Evolutionary conservation across 2,113 vertebrate species (phyloP).

Genomic region (Salvelinus fontinalis): DNA sequence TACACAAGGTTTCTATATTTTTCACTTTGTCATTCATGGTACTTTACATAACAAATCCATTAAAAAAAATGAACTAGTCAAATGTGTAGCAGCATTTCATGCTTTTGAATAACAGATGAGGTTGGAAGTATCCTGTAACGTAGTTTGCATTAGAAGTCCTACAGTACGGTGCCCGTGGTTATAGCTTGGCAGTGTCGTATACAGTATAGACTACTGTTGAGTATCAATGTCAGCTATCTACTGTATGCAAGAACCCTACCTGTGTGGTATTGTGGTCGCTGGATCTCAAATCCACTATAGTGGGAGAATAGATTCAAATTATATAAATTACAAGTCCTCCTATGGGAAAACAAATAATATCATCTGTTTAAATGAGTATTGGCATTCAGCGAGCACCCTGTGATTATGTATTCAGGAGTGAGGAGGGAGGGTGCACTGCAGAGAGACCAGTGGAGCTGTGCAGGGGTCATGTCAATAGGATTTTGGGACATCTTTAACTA

Average conservation of each 20-base stretch:
- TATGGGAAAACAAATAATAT: constrained; percentile 40
- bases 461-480: constrained; percentile 26
- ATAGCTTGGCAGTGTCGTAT: constrained; percentile 59
- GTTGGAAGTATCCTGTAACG: background rate
- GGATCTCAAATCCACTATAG: background rate
- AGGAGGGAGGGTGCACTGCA: constrained; percentile 41
- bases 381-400: constrained; percentile 64
- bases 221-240: constrained; percentile 16
- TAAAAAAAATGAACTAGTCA: background rate
- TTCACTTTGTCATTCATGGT: background rate
- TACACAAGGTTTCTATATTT: constrained; percentile 13
- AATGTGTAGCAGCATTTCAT: constrained; percentile 5
- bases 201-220: constrained; percentile 6
- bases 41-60: background rate
- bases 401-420: constrained; percentile 50
- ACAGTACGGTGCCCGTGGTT: constrained; percentile 30
- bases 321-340: constrained; percentile 21
- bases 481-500: constrained; percentile 31
- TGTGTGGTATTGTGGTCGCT: background rate
- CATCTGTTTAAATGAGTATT: constrained; percentile 53
- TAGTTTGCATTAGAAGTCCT: constrained; percentile 14
- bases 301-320: background rate
- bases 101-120: constrained; percentile 11
- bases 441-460: constrained; percentile 20
- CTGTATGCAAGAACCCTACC: constrained; percentile 25